Evolutionary conservation across 2,113 vertebrate genomes (phyloP).

Genomic region (Diglossa brunneiventris): DNA sequence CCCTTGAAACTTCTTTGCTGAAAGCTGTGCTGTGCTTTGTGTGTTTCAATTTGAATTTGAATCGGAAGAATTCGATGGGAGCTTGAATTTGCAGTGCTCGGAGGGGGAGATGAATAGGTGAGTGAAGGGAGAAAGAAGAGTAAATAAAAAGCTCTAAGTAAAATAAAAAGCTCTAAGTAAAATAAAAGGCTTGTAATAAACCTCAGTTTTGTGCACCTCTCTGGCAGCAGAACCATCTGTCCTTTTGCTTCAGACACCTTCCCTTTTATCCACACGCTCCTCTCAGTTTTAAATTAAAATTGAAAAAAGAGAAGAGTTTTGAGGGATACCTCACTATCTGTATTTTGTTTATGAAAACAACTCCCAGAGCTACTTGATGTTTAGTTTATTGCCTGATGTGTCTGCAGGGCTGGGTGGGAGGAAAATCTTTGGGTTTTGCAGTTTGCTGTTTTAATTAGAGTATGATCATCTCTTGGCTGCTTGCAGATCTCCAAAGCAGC

Average conservation of each 20-base stretch:
- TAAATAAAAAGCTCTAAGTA: not conserved
- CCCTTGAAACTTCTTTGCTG: not conserved
- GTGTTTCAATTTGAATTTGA: constrained; percentile 44
- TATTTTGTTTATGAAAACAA: not conserved
- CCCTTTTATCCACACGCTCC: not conserved
- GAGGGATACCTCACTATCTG: not conserved
- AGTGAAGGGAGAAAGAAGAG: not conserved
- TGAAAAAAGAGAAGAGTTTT: not conserved
- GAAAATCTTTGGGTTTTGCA: not conserved
- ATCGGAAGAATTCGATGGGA: not conserved
- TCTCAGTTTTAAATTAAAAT: not conserved
- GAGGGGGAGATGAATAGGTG: constrained; percentile 16
- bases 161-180: not conserved
- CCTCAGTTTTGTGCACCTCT: not conserved
- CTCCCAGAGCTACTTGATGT: not conserved
- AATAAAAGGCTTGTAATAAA: not conserved
- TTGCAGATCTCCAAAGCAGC: not conserved
- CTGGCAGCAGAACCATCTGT: constrained; percentile 25
- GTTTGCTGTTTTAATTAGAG: constrained; percentile 6
- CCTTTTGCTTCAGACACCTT: not conserved
- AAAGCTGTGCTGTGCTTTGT: not conserved
- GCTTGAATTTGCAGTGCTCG: not conserved
- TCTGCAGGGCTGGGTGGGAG: not conserved
- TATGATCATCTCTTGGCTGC: not conserved
- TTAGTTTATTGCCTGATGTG: not conserved